Evolutionary conservation across 2,797 vertebrate genomes (phyloP).

Genomic region (Alcedo quadribrachys): DNA sequence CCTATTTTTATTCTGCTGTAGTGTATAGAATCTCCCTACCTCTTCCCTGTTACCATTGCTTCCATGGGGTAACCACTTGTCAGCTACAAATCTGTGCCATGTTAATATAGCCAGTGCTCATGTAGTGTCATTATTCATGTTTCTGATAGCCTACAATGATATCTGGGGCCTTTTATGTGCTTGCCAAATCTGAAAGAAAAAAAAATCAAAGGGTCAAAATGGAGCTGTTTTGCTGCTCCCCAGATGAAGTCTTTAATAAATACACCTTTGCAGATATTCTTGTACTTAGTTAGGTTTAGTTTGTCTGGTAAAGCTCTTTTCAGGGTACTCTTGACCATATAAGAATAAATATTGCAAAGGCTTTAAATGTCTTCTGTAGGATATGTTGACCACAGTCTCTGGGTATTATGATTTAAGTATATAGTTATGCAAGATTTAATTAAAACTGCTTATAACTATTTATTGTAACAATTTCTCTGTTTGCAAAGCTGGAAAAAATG

Average conservation of each 20-base stretch:
- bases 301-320: background rate
- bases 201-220: background rate
- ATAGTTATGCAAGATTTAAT: conserved; percentile 35
- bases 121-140: background rate
- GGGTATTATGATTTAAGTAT: background rate
- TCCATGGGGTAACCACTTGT: background rate
- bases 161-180: background rate
- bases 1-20: background rate
- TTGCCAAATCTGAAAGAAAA: background rate
- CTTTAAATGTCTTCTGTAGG: background rate
- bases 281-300: background rate
- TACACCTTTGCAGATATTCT: background rate
- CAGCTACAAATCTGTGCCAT: background rate
- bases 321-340: background rate
- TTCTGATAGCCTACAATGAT: background rate
- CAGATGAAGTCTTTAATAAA: background rate
- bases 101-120: background rate
- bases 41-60: background rate
- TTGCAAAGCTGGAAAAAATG: background rate
- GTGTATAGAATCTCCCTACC: background rate
- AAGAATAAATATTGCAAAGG: background rate
- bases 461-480: conserved; percentile 43
- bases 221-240: background rate
- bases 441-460: conserved; percentile 34
- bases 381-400: background rate